These are phyloP conservation scores for Colaptes auratus DNA, from an alignment of 2,113 vertebrate genomes.

Conservation along the genomic window DNA sequence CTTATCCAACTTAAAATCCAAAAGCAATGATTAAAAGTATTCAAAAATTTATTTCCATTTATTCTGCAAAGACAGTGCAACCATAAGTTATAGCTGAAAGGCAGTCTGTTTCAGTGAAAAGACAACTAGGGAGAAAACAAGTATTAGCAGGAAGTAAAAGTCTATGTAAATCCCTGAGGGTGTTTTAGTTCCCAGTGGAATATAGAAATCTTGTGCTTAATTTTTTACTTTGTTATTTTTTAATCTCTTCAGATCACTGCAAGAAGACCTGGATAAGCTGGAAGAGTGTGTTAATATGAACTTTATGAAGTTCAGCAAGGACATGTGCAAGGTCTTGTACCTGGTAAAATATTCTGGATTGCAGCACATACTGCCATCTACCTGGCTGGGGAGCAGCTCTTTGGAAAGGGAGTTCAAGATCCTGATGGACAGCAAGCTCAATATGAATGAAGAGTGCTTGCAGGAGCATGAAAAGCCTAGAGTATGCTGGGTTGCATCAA, in stretches of 20 bases:
- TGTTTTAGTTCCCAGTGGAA: neutral
- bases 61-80: neutral
- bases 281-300: neutral
- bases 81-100: constrained; percentile 1
- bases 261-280: neutral
- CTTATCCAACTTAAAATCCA: neutral
- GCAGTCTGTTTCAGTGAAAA: neutral
- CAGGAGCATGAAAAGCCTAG: neutral
- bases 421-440: neutral
- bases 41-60: constrained; percentile 3
- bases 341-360: neutral
- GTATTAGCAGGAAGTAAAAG: constrained; percentile 18
- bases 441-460: neutral
- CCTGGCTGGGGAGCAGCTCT: neutral
- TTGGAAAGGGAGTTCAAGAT: neutral
- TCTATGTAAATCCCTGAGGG: neutral
- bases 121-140: constrained; percentile 26
- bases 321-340: neutral
- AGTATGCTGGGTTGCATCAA: neutral
- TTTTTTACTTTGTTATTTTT: neutral
- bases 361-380: neutral
- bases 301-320: neutral
- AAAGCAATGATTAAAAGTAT: constrained; percentile 29
- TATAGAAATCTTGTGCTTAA: neutral
- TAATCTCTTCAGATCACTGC: neutral